A percentile compares a stretch with the other conserved stretches of the same genome.
These are phyloP conservation scores for Hemicordylus capensis DNA, from an alignment of 2,113 vertebrate genomes.

Conservation along the genomic window DNA sequence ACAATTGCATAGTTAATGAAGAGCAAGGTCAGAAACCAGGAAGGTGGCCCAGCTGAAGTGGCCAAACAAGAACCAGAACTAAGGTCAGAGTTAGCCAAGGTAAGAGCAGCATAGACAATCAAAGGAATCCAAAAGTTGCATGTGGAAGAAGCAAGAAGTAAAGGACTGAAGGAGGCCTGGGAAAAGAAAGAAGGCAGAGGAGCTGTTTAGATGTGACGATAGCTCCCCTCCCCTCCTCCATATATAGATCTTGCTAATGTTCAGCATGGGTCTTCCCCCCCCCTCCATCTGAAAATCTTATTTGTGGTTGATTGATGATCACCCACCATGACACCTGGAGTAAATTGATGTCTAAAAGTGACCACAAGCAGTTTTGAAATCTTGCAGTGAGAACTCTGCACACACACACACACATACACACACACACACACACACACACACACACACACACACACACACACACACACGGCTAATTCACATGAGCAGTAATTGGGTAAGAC, in stretches of 20 bases:
- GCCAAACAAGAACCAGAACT: too few species aligned
- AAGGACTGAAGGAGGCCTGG: background rate
- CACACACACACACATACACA: too few species aligned
- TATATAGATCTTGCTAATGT: background rate
- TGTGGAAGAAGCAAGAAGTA: background rate
- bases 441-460: too few species aligned
- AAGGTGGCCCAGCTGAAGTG: too few species aligned
- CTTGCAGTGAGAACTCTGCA: conserved; percentile 47
- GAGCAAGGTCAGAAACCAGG: too few species aligned
- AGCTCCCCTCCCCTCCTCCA: background rate
- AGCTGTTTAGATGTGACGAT: background rate
- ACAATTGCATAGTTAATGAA: too few species aligned
- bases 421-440: too few species aligned
- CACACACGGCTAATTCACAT: too few species aligned
- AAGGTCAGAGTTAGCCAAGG: too few species aligned
- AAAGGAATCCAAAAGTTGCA: too few species aligned
- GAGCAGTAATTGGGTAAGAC: too few species aligned
- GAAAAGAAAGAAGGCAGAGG: background rate
- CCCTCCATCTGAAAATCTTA: background rate
- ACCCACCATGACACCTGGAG: background rate
- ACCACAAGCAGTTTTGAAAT: background rate
- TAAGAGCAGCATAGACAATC: too few species aligned
- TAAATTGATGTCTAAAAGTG: background rate
- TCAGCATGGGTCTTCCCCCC: background rate
- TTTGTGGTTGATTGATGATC: background rate